Base-by-base conservation (phyloP, 2,797 vertebrate genomes). In the Peromyscus attwateri region DNA sequence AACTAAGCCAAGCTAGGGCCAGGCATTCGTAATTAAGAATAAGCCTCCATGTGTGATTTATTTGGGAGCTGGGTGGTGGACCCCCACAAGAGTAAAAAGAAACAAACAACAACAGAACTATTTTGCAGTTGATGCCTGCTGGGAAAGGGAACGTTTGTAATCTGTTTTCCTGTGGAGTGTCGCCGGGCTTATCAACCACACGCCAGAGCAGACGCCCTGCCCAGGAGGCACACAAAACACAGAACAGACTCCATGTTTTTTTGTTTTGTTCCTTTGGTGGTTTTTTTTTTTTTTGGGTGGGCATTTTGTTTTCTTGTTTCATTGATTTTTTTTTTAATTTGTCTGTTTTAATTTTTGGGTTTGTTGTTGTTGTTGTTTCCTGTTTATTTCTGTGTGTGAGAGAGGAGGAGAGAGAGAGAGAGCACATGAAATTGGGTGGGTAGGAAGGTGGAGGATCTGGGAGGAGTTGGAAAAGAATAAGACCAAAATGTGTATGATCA, bases 401-500 rank as follows among this genome's bases (percentile, higher is more conserved):
- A 66, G 1, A 64, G 81, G 14, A 4, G 4, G 64, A 14, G 37
- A 46, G 9, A 31, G 16, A 6, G 29, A 14, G 17, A 49, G 2
- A 52, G 11, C n/a, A 68, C 46, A 46, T 21, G 29, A 84, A 31
- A 29, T 23, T 46, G 16, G 16, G 10, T 66, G 29, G 62, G 0
- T 12, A 6, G 17, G 60, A 3, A 43, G 14, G 40, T 34, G 16
- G 43, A 11, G 16, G 29, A 49, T 34, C 5, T 84, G 62, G 62
- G 40, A 66, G 5, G 82, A 84, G 16, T 21, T 46, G 82, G 25
- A 9, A 64, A 46, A 84, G 62, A 66, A 34, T 84, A 34, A 49
- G 40, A 85, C 49, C 82, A 85, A 46, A 84, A 66, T 84, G 60
- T 84, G n/a, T 95, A 34, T 66, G 40, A 85, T 66, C 82, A 85